Conservation (phyloP, 92 coral and sea anemone genomes). For the Actinernus sp. region DNA sequence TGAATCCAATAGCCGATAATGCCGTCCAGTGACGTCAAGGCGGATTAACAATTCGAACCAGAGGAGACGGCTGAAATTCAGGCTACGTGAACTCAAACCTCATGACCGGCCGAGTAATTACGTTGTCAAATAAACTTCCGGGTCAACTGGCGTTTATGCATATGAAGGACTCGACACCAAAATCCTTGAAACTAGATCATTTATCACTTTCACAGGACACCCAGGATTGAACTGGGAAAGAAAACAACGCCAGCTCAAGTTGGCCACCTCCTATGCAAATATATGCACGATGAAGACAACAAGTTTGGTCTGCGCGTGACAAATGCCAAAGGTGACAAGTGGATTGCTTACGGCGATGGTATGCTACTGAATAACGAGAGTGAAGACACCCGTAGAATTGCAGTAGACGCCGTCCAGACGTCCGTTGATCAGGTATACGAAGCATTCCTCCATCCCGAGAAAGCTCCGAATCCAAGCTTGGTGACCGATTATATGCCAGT, state of each 20-base stretch:
- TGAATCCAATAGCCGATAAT: too few relatives aligned
- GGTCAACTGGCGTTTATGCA: too few relatives aligned
- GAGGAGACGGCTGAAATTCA: too few relatives aligned
- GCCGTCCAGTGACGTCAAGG: too few relatives aligned
- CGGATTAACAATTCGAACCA: too few relatives aligned
- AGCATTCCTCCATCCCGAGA: conserved; percentile 32
- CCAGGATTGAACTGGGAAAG: conserved; percentile 56
- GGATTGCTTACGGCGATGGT: conserved; percentile 84
- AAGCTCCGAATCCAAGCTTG: neutral
- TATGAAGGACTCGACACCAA: too few relatives aligned
- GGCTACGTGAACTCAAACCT: too few relatives aligned
- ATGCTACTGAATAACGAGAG: conserved; percentile 42
- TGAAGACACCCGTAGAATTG: conserved; percentile 27
- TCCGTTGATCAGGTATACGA: conserved; percentile 65
- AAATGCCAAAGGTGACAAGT: conserved; percentile 67
- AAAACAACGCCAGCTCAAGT: conserved; percentile 9
- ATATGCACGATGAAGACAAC: conserved; percentile 88
- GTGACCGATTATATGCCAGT: conserved; percentile 61
- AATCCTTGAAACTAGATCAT: too few relatives aligned
- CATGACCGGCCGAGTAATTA: too few relatives aligned
- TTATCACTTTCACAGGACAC: conserved; percentile 34
- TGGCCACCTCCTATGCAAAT: conserved; percentile 69
- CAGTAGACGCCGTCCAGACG: conserved; percentile 39
- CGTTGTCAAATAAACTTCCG: too few relatives aligned
- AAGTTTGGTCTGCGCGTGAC: conserved; percentile 73